Percentiles rank a stretch among this genome's conserved stretches.
Evolutionary conservation across 2,113 vertebrate genomes (phyloP).

Genomic region (Galemys pyrenaicus): DNA sequence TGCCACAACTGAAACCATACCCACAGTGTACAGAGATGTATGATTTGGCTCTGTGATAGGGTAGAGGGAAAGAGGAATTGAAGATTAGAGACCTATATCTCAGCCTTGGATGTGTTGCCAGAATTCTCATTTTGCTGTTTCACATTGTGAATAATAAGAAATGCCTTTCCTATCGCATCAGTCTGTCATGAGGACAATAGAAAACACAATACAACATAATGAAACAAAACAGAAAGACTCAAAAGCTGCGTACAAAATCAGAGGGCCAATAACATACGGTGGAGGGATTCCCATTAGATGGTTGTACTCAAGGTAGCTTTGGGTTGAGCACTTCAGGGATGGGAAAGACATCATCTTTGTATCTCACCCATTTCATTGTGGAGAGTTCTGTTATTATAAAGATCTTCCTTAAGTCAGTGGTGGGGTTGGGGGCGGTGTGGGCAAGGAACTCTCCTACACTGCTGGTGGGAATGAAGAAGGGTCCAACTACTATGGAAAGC

Average conservation of each 20-base stretch:
- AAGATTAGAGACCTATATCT: not conserved
- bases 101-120: not conserved
- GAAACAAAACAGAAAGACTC: not conserved
- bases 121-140: not conserved
- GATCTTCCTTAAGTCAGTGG: not conserved
- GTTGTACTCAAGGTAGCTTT: not conserved
- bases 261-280: not conserved
- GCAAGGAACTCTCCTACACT: too few species aligned
- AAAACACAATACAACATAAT: not conserved
- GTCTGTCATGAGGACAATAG: not conserved
- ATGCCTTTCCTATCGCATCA: too few species aligned
- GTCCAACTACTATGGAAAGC: too few species aligned
- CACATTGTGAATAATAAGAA: not conserved
- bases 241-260: not conserved
- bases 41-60: not conserved
- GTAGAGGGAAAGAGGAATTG: not conserved
- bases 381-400: not conserved
- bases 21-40: not conserved
- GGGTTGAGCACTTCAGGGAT: not conserved
- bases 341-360: not conserved
- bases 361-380: not conserved
- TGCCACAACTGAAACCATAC: not conserved
- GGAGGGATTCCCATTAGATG: not conserved
- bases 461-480: too few species aligned
- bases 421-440: too few species aligned